A percentile compares a stretch with the other conserved stretches of the same genome.
Conservation (phyloP, 1,140 invertebrate species). For the Heliconius himera region DNA sequence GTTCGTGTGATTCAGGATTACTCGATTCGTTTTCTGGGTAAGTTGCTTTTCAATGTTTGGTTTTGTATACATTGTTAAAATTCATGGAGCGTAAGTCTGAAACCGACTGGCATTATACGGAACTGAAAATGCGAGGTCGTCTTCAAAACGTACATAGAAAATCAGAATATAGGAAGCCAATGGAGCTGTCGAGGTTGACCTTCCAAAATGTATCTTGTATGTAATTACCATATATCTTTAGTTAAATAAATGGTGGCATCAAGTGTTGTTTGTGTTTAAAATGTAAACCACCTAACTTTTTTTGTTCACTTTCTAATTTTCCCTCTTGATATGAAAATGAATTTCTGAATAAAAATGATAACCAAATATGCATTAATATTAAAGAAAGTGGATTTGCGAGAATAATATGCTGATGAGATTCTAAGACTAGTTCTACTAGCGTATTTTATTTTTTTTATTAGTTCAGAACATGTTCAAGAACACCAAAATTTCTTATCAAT, state of each 20-base stretch:
- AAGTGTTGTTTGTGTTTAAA: neutral
- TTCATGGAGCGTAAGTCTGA: conserved; percentile 35
- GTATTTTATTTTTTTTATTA: neutral
- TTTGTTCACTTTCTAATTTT: neutral
- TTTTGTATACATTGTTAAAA: conserved; percentile 34
- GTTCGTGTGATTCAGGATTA: too few species aligned
- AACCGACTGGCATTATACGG: conserved; percentile 44
- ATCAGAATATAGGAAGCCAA: conserved; percentile 58
- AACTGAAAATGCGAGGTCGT: conserved; percentile 55
- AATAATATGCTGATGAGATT: conserved; percentile 29
- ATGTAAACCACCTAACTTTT: neutral
- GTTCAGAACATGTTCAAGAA: neutral
- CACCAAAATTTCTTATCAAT: neutral
- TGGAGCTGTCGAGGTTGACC: conserved; percentile 47
- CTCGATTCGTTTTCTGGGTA: neutral
- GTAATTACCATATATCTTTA: neutral
- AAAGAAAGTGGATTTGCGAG: conserved; percentile 33
- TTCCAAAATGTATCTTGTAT: conserved; percentile 39
- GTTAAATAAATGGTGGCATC: conserved; percentile 2
- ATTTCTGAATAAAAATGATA: conserved; percentile 15
- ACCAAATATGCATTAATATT: neutral
- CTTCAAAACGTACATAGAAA: conserved; percentile 57
- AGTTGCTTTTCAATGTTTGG: neutral
- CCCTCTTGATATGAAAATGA: neutral
- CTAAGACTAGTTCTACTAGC: neutral